phyloP scores from a whole-genome alignment of 2,888 invertebrate species.

The Melikaiella ostensackeni region DNA sequence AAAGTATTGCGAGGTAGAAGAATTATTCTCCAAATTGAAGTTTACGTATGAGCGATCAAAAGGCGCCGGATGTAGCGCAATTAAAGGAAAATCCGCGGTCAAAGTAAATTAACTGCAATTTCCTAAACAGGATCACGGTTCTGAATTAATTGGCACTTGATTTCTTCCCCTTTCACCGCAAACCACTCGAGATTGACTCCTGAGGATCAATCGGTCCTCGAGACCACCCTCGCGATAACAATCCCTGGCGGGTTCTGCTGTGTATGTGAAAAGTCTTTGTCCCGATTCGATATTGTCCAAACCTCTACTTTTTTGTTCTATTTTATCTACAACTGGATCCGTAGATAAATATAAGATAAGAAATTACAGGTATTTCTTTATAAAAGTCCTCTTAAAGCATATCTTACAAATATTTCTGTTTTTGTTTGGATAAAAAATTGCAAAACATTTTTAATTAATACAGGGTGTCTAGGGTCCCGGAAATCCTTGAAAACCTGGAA shows the following conservation, averaged over 20 bases:
- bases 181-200: constrained; percentile 36
- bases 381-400: neutral
- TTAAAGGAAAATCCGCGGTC: constrained; percentile 24
- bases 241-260: constrained; percentile 22
- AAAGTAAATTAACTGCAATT: constrained; percentile 33
- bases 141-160: constrained; percentile 38
- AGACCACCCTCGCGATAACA: constrained; percentile 40
- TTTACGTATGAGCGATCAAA: constrained; percentile 10
- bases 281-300: constrained; percentile 16
- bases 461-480: too few species aligned
- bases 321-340: neutral
- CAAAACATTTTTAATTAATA: too few species aligned
- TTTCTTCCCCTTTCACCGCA: constrained; percentile 30
- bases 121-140: constrained; percentile 17
- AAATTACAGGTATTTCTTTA: neutral
- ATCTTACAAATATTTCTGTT: too few species aligned
- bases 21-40: neutral
- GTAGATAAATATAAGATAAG: neutral
- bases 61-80: constrained; percentile 12
- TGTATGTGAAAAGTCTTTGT: constrained; percentile 19
- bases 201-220: constrained; percentile 40
- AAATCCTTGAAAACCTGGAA: too few species aligned
- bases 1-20: neutral
- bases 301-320: constrained; percentile 8
- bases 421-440: too few species aligned